Conservation (phyloP, 2,888 invertebrate genomes). For the Lasioglossum lativentre region DNA sequence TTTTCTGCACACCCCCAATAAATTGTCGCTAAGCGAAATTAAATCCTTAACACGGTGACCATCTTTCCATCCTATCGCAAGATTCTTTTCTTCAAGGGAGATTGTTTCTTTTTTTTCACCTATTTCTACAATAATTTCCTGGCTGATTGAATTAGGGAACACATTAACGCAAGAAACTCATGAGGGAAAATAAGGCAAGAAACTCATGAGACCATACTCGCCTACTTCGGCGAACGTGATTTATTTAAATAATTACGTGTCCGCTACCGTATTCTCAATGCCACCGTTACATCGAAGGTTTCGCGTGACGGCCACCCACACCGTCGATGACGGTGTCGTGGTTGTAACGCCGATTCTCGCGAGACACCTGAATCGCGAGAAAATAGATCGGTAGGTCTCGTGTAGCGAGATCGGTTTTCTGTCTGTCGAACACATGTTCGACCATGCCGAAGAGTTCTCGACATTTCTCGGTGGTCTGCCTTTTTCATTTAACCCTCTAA, state of each 20-base stretch:
- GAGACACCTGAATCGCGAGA: constrained; percentile 13
- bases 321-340: constrained; percentile 8
- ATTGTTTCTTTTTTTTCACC: too few relatives aligned
- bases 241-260: constrained; percentile 65
- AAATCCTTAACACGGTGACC: background rate
- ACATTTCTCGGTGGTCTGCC: background rate
- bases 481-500: background rate
- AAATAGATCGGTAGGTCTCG: constrained; percentile 3
- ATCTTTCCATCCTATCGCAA: background rate
- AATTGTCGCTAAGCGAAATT: too few relatives aligned
- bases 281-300: constrained; percentile 35
- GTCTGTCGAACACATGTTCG: background rate
- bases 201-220: background rate
- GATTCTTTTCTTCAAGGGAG: background rate
- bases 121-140: background rate
- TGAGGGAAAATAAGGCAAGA: background rate
- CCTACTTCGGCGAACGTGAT: constrained; percentile 18
- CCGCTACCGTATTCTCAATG: constrained; percentile 68
- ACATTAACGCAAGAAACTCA: background rate
- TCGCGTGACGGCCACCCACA: constrained; percentile 27
- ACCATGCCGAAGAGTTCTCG: background rate
- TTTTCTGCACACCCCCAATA: too few relatives aligned
- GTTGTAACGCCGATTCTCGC: constrained; percentile 33
- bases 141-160: background rate
- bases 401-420: background rate